These are phyloP conservation scores for Ochropleura leucogaster DNA, from an alignment of 2,888 invertebrate genomes.

Conservation along the genomic window DNA sequence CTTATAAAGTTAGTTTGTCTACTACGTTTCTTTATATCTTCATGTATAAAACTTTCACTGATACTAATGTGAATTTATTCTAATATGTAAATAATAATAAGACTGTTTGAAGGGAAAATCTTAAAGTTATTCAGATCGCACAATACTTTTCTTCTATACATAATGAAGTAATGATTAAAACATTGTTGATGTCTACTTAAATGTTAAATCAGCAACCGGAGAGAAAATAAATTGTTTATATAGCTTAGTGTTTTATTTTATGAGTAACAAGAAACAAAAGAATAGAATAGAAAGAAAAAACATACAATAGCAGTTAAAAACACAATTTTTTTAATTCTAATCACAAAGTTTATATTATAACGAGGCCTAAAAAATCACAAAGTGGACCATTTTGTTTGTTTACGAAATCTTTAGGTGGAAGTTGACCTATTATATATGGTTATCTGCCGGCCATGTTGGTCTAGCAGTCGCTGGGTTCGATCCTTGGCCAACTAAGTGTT, in stretches of 20 bases:
- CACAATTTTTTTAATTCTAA: neutral
- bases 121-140: slow-evolving; percentile 80
- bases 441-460: no score
- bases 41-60: slow-evolving; percentile 49
- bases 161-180: slow-evolving; percentile 69
- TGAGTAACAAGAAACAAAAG: neutral
- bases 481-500: no score
- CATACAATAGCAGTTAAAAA: neutral
- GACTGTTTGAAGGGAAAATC: slow-evolving; percentile 81
- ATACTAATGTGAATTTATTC: slow-evolving; percentile 61
- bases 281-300: neutral
- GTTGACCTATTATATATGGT: no score
- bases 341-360: neutral
- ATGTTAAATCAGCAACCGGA: slow-evolving; percentile 76
- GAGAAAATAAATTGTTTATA: slow-evolving; percentile 79
- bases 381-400: no score
- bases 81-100: slow-evolving; percentile 77
- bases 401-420: no score
- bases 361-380: no score
- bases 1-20: slow-evolving; percentile 47
- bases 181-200: slow-evolving; percentile 81
- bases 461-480: no score
- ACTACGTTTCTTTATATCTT: slow-evolving; percentile 44
- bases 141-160: slow-evolving; percentile 83
- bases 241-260: slow-evolving; percentile 67